Percentiles rank a stretch among this genome's conserved stretches.
Evolutionary conservation across 2,888 invertebrate species (phyloP).

Genomic region (Ornithoptera alexandrae): DNA sequence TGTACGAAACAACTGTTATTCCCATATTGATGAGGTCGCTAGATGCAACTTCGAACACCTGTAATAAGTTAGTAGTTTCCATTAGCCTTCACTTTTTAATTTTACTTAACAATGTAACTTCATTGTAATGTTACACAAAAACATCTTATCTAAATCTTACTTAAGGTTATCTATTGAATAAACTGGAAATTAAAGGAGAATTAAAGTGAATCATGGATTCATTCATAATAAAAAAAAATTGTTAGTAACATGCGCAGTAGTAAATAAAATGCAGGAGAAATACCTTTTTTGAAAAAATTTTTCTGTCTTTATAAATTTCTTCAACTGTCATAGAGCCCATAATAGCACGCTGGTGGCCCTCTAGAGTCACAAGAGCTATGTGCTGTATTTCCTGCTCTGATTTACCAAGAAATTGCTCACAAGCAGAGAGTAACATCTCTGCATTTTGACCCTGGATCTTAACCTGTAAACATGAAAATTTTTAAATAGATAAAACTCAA

Average conservation of each 20-base stretch:
- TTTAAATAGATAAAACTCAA: too few species aligned
- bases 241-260: too few species aligned
- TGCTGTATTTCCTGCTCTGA: constrained; percentile 92
- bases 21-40: constrained; percentile 98
- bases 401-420: constrained; percentile 96
- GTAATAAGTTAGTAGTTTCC: not conserved
- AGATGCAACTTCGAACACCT: constrained; percentile 96
- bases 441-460: constrained; percentile 94
- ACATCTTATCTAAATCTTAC: too few species aligned
- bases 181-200: too few species aligned
- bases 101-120: too few species aligned
- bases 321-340: constrained; percentile 99
- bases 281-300: constrained; percentile 93
- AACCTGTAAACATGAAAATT: constrained; percentile 76
- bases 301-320: constrained; percentile 97
- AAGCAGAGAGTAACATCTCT: constrained; percentile 93
- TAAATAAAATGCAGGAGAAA: not conserved
- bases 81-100: not conserved
- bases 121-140: too few species aligned
- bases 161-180: too few species aligned
- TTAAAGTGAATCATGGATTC: too few species aligned
- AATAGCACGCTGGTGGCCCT: constrained; percentile 96
- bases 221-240: too few species aligned
- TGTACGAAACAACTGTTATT: constrained; percentile 96
- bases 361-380: constrained; percentile 93